Evolutionary conservation across 2,888 invertebrate species (phyloP).

Genomic region (Diaphora mendica): DNA sequence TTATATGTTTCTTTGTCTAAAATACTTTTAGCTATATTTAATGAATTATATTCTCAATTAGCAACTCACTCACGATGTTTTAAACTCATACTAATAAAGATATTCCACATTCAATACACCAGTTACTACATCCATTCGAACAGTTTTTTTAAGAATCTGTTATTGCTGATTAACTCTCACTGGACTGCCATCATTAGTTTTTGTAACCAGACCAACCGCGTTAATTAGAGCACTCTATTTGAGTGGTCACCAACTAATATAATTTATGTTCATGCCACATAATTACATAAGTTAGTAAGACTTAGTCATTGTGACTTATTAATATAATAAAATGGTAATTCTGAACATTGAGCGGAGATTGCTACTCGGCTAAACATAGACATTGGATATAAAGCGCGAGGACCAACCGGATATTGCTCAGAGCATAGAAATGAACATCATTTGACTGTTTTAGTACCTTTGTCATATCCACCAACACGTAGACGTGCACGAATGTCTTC

Average conservation of each 20-base stretch:
- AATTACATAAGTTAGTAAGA: neutral
- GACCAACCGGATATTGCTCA: slow-evolving; percentile 66
- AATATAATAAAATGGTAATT: slow-evolving; percentile 39
- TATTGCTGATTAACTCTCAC: neutral
- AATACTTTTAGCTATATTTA: no score
- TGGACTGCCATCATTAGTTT: neutral
- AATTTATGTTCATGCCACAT: neutral
- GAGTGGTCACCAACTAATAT: neutral
- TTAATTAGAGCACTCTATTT: neutral
- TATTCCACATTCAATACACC: no score
- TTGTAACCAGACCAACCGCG: neutral
- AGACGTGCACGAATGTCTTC: slow-evolving; percentile 32
- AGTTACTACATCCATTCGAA: no score
- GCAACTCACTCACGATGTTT: no score
- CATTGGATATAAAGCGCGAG: slow-evolving; percentile 39
- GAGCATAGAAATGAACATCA: slow-evolving; percentile 62
- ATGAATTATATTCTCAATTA: no score
- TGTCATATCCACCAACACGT: slow-evolving; percentile 46
- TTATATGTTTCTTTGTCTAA: no score
- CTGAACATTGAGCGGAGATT: slow-evolving; percentile 52
- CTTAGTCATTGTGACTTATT: slow-evolving; percentile 1
- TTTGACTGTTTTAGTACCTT: slow-evolving; percentile 56
- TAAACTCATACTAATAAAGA: no score
- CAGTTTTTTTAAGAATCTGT: no score
- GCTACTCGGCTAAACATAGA: slow-evolving; percentile 56